Evolutionary conservation across 2,888 invertebrate genomes (phyloP).

Genomic region (Melipona beecheii): DNA sequence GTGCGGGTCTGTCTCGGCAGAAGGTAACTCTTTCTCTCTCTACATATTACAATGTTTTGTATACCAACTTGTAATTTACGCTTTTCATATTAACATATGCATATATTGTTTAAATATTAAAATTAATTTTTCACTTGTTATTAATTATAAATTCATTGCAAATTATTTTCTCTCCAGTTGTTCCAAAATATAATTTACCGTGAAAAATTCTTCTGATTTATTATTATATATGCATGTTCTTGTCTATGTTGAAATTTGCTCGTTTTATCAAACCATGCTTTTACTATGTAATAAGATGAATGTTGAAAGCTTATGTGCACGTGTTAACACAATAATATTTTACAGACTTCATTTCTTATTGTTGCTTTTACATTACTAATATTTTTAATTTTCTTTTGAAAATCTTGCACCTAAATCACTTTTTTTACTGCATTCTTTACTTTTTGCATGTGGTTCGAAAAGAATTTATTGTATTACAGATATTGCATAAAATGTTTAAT

Average conservation of each 20-base stretch:
- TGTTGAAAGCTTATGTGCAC: neutral
- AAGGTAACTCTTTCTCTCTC: slow-evolving; percentile 81
- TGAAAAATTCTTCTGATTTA: neutral
- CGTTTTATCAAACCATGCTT: neutral
- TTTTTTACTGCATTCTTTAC: too few relatives aligned
- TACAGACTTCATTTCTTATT: neutral
- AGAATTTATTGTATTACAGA: too few relatives aligned
- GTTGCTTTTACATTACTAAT: neutral
- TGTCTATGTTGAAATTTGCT: neutral
- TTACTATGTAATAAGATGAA: slow-evolving; percentile 2
- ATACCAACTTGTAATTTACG: slow-evolving; percentile 34
- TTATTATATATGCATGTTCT: neutral
- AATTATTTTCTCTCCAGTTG: neutral
- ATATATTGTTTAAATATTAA: neutral
- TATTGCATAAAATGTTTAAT: too few relatives aligned
- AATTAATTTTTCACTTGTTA: neutral
- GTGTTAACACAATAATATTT: neutral
- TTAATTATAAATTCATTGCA: neutral
- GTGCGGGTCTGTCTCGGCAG: slow-evolving; percentile 83
- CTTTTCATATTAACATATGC: slow-evolving; percentile 1
- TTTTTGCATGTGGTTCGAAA: too few relatives aligned
- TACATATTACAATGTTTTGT: slow-evolving; percentile 51
- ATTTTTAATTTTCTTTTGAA: too few relatives aligned
- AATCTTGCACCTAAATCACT: too few relatives aligned
- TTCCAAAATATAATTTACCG: neutral